Evolutionary conservation across 1,140 invertebrate species (phyloP), one percentile per base, ranked within the genome.

Genomic region (Brachionus asplanchnoidis): DNA sequence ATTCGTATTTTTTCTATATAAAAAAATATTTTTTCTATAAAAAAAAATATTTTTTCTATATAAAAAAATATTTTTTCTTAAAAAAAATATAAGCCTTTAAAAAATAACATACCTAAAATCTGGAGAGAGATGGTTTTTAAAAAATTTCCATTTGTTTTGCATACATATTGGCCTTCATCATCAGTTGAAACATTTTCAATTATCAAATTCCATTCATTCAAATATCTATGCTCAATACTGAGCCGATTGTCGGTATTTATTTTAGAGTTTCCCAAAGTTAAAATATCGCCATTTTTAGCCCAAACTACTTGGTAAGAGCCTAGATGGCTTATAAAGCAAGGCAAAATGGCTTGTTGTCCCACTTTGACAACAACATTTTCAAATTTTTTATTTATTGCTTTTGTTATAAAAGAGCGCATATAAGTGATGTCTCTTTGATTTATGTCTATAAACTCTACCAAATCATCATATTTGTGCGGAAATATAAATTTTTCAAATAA

Each of bases 151-250:
- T 82, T 82, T 42, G 53, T 82, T 56, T 84, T 84, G 66, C 82
- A 84, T 1, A 70, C 20, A 42, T 70, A 84, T 50, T 70, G 23
- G 3, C 82, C 82, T 23, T 73, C 42, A 42, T 84, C 82, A 32
- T 84, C 65, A 56, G 42, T n/a, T 1, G 42, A 11, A 0, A 84
- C 82, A 26, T 70, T 68, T 28, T 84, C 66, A n/a, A 84, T 84
- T 11, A 70, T 56, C 14, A 84, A 28, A 84, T 84, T 11, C 82
- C 82, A 84, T 70, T 84, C 82, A 40, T 20, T 70, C 14, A 70
- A 14, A 20, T 70, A 84, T 50, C 32, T 50, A 70, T 84, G 82
- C 17, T 66, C 28, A 60, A 82, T 68, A 44, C 36, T 68, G 9
- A 82, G 26, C 0, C 79, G 50, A 44, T 20, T 65, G 44, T 82